A percentile compares a stretch with the other conserved stretches of the same genome.
Evolutionary conservation across 1,140 invertebrate genomes (phyloP).

Genomic region (Drosophila athabasca): DNA sequence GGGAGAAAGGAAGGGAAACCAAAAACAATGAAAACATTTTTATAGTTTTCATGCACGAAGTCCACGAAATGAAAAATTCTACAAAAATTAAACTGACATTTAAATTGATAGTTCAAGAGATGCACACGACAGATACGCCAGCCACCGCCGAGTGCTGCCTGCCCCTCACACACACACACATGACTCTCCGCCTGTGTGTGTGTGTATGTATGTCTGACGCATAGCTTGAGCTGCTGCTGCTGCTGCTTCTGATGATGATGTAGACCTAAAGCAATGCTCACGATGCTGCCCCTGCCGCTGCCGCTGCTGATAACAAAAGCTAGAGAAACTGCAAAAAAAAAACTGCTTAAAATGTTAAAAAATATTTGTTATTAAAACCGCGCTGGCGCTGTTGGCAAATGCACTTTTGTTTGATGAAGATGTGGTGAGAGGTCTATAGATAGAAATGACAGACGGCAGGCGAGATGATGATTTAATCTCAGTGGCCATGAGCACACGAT

Average conservation of each 20-base stretch:
- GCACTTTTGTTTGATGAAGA: too few species aligned
- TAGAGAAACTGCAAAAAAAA: neutral
- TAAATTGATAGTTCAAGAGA: slow-evolving; percentile 83
- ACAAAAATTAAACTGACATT: slow-evolving; percentile 83
- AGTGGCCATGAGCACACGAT: too few species aligned
- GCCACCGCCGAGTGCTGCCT: slow-evolving; percentile 33
- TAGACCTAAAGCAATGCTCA: slow-evolving; percentile 1
- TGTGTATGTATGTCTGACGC: slow-evolving; percentile 30
- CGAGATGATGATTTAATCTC: too few species aligned
- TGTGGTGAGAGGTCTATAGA: too few species aligned
- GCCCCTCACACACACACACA: too few species aligned
- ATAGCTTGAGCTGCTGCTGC: slow-evolving; percentile 16
- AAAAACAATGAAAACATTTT: slow-evolving; percentile 79
- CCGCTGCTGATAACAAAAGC: slow-evolving; percentile 46
- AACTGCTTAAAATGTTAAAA: neutral
- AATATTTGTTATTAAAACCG: slow-evolving; percentile 25
- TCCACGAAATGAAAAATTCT: slow-evolving; percentile 82
- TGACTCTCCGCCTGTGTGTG: slow-evolving; percentile 17
- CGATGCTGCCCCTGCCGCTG: neutral
- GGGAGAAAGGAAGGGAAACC: slow-evolving; percentile 6
- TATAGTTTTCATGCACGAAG: slow-evolving; percentile 82
- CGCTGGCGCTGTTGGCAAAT: neutral
- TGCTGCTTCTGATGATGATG: slow-evolving; percentile 11
- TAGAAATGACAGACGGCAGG: too few species aligned
- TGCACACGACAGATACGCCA: slow-evolving; percentile 78